A percentile compares a stretch with the other conserved stretches of the same genome.
These are phyloP conservation scores for Gadopsis bispinosus DNA, from an alignment of 2,797 vertebrate genomes.

Conservation along the genomic window DNA sequence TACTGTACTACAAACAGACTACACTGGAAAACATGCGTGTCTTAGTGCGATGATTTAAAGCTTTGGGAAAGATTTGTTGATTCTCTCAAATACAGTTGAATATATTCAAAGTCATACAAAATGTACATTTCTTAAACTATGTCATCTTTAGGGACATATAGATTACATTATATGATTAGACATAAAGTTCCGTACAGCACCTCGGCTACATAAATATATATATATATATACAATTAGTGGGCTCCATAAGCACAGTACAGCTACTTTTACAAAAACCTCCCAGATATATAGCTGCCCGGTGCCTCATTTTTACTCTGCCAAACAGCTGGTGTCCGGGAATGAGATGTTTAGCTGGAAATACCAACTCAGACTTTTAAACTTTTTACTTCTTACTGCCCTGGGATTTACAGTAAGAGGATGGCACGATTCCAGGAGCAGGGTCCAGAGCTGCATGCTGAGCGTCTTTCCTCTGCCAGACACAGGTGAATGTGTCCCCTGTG, in stretches of 20 bases:
- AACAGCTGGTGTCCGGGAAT: conserved; percentile 84
- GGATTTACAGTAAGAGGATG: conserved; percentile 68
- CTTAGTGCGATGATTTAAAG: not conserved
- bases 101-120: not conserved
- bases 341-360: conserved; percentile 82
- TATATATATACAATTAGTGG: not conserved
- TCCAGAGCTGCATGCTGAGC: conserved; percentile 41
- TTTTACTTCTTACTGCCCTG: conserved; percentile 54
- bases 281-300: conserved; percentile 57
- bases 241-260: conserved; percentile 14
- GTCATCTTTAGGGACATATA: no score
- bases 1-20: not conserved
- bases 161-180: conserved; percentile 13
- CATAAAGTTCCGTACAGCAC: not conserved
- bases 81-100: not conserved
- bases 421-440: conserved; percentile 52
- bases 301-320: conserved; percentile 56
- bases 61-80: not conserved
- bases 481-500: conserved; percentile 61
- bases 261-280: conserved; percentile 61
- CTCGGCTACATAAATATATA: not conserved
- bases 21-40: not conserved
- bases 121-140: no score
- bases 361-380: conserved; percentile 65
- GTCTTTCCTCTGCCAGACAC: conserved; percentile 40